Percentiles rank a stretch among this genome's conserved stretches.
These are phyloP conservation scores for Plectus sambesii DNA, from an alignment of 1,140 invertebrate species.

Conservation along the genomic window DNA sequence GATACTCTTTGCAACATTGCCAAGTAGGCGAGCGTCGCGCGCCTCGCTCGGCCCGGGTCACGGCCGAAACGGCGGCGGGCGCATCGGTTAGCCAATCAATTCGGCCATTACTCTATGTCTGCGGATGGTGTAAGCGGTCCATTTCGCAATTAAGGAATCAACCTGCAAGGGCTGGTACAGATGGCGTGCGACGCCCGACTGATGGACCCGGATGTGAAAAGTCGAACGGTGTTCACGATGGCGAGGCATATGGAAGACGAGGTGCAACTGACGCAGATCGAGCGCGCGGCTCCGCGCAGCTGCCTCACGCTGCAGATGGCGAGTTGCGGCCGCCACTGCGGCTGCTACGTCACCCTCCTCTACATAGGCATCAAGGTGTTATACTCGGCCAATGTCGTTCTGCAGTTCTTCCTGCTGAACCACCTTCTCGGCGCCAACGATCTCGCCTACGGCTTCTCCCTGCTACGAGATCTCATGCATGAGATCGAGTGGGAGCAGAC, in stretches of 20 bases:
- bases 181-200: conserved; percentile 44
- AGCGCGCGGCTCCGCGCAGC: conserved; percentile 32
- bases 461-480: conserved; percentile 38
- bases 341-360: conserved; percentile 44
- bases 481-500: conserved; percentile 46
- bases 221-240: conserved; percentile 44
- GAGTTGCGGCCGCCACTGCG: conserved; percentile 40
- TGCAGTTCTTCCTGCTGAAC: conserved; percentile 44
- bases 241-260: conserved; percentile 46
- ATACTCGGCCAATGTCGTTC: conserved; percentile 42
- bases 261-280: conserved; percentile 44
- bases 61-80: too few species aligned
- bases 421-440: conserved; percentile 43
- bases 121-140: too few species aligned
- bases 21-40: too few species aligned
- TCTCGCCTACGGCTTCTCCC: conserved; percentile 42
- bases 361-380: conserved; percentile 45
- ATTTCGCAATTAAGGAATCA: conserved; percentile 44
- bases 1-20: too few species aligned
- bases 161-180: conserved; percentile 43
- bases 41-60: too few species aligned
- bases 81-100: too few species aligned
- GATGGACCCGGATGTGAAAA: conserved; percentile 44
- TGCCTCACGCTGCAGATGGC: conserved; percentile 24
- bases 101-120: too few species aligned